phyloP scores from a whole-genome alignment of 2,888 invertebrate genomes.

The Strigamia maritima region DNA sequence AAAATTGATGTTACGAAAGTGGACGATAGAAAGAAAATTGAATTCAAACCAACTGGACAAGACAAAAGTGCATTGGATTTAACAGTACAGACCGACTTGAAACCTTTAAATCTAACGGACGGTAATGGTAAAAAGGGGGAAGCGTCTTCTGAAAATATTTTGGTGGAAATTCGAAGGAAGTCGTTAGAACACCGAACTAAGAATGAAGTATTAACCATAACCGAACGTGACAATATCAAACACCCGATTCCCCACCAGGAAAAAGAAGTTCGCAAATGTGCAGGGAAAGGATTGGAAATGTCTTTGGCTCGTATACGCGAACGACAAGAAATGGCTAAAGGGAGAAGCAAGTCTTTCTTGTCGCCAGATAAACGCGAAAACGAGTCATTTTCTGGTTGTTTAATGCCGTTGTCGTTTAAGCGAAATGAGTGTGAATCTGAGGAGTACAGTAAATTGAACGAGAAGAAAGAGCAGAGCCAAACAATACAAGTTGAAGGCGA shows the following conservation, averaged over 20 bases:
- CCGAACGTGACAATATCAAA: neutral
- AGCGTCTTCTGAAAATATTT: neutral
- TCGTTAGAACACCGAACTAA: neutral
- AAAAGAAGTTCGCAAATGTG: constrained; percentile 17
- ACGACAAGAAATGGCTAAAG: constrained; percentile 13
- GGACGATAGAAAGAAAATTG: neutral
- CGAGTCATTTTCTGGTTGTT: neutral
- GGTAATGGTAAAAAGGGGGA: neutral
- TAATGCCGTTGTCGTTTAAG: neutral
- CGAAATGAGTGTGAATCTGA: neutral
- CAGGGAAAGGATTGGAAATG: constrained; percentile 3
- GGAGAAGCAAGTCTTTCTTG: neutral
- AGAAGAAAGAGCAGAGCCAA: neutral
- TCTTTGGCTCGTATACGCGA: neutral
- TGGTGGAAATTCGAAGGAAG: neutral
- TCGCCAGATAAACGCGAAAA: neutral
- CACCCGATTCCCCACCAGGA: neutral
- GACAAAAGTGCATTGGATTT: constrained; percentile 8
- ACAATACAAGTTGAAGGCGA: neutral
- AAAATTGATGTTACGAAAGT: neutral
- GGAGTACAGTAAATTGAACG: neutral
- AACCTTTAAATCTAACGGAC: neutral
- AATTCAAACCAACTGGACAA: neutral
- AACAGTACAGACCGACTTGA: neutral
- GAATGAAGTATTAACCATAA: neutral